Conservation (phyloP, 2,797 vertebrate genomes). For the Novumbra hubbsi region DNA sequence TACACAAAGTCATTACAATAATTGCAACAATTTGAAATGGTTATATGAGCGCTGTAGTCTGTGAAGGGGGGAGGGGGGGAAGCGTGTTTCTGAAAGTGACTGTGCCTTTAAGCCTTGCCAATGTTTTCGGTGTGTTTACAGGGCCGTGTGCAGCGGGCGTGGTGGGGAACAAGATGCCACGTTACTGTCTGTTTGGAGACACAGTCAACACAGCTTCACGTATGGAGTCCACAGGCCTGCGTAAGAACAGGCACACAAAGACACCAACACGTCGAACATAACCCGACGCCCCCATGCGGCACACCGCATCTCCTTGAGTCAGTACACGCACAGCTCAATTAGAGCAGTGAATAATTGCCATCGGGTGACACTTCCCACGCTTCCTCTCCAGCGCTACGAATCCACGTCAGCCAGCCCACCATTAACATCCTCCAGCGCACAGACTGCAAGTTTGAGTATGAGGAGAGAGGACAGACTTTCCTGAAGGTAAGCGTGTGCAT, state of each 20-base stretch:
- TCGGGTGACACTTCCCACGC: background rate
- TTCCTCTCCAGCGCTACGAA: conserved; percentile 81
- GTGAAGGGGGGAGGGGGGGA: no score
- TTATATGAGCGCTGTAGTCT: no score
- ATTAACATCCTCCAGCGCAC: conserved; percentile 90
- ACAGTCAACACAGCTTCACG: conserved; percentile 93
- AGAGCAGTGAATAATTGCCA: background rate
- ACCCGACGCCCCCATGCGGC: background rate
- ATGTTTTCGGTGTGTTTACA: conserved; percentile 48
- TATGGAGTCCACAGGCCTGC: conserved; percentile 95
- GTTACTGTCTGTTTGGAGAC: conserved; percentile 94
- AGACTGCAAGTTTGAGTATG: conserved; percentile 86
- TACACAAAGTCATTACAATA: no score
- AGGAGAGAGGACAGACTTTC: conserved; percentile 89
- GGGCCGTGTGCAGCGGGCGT: conserved; percentile 95
- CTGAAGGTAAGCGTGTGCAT: conserved; percentile 81
- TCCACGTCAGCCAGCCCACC: conserved; percentile 88
- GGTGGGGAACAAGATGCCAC: conserved; percentile 96
- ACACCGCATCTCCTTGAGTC: background rate
- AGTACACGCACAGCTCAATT: background rate
- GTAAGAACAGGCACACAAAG: conserved; percentile 72
- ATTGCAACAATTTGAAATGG: no score
- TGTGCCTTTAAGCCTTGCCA: background rate
- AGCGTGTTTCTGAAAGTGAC: background rate
- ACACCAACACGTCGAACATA: background rate